These are phyloP conservation scores for Scaptomyza polygonia DNA, from an alignment of 2,888 invertebrate genomes.

Conservation along the genomic window DNA sequence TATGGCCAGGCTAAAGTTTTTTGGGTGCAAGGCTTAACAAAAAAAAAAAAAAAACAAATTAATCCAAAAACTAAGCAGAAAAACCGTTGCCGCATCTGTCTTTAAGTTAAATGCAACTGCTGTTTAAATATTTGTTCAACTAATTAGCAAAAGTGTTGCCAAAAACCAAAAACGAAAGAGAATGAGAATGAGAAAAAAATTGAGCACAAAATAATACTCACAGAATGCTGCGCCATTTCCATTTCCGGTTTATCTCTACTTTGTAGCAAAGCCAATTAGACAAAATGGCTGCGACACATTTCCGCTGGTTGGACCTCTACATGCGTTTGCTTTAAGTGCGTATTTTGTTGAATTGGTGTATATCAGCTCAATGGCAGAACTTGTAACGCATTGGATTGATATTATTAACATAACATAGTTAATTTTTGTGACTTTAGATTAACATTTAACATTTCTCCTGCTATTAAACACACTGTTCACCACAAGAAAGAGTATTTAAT, in stretches of 20 bases:
- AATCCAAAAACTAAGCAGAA: conserved; percentile 16
- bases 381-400: conserved; percentile 21
- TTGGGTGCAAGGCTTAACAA: conserved; percentile 19
- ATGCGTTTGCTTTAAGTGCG: conserved; percentile 39
- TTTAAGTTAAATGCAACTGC: conserved; percentile 59
- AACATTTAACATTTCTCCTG: too few species aligned
- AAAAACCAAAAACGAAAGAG: too few species aligned
- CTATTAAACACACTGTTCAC: too few species aligned
- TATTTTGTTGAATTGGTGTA: conserved; percentile 9
- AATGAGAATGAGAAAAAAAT: conserved; percentile 3
- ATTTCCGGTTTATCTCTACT: conserved; percentile 73
- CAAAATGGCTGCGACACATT: conserved; percentile 79
- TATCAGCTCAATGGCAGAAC: conserved; percentile 14
- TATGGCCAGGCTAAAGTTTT: conserved; percentile 58
- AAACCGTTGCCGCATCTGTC: conserved; percentile 44
- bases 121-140: conserved; percentile 65
- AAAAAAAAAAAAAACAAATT: background rate
- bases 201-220: conserved; percentile 34
- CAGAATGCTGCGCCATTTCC: conserved; percentile 71
- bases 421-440: too few species aligned
- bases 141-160: conserved; percentile 76
- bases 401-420: too few species aligned
- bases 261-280: conserved; percentile 73
- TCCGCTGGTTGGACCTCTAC: conserved; percentile 65
- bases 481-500: conserved; percentile 24